Conservation (phyloP, 2,888 invertebrate species). For the Ophonus ardosiacus region DNA sequence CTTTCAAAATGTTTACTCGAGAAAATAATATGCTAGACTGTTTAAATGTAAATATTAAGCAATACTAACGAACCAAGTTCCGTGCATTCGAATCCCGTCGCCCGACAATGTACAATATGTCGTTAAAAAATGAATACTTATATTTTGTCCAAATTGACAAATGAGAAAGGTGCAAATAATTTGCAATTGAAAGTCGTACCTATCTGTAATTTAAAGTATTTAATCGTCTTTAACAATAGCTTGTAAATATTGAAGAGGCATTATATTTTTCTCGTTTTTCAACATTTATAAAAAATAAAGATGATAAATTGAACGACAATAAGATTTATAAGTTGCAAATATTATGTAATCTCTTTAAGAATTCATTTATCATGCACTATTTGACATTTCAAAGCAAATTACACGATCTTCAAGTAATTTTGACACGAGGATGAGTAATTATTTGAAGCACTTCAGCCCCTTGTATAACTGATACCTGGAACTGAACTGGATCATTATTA, state of each 20-base stretch:
- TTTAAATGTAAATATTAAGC: background rate
- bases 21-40: background rate
- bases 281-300: constrained; percentile 12
- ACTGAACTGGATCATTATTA: too few species aligned
- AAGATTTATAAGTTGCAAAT: constrained; percentile 20
- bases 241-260: background rate
- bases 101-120: too few species aligned
- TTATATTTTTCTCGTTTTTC: background rate
- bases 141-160: too few species aligned
- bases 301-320: constrained; percentile 30
- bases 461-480: too few species aligned
- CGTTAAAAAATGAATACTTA: too few species aligned
- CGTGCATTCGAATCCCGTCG: too few species aligned
- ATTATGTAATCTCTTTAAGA: constrained; percentile 12
- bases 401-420: background rate
- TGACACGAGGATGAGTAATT: background rate
- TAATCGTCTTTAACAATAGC: constrained; percentile 34
- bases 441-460: too few species aligned
- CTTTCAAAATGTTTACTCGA: background rate
- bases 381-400: constrained; percentile 25
- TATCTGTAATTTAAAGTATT: constrained; percentile 14
- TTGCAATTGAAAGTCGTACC: background rate
- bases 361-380: constrained; percentile 33
- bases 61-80: too few species aligned
- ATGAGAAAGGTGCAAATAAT: background rate